Evolutionary conservation across 1,140 invertebrate species (phyloP), one percentile per base, ranked within the genome.

Genomic region (Heliothis subflexa): DNA sequence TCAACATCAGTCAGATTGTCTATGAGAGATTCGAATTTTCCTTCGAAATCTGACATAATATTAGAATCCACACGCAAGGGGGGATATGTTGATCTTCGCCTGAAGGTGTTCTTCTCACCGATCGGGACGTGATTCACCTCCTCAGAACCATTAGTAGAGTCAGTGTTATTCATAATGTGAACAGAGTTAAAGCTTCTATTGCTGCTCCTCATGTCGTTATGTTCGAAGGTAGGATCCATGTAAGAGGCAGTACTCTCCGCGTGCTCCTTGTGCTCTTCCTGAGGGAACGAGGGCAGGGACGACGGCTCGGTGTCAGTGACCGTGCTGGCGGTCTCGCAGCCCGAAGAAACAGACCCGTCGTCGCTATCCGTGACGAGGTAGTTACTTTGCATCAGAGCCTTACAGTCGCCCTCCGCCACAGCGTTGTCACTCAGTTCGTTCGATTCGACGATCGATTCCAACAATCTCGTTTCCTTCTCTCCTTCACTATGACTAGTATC

Each of bases 241-340:
- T 88, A 61, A 12, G 72, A 62, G 14, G 40, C 21, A 16, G 21
- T 61, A n/a, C 45, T 85, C 16, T 89, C 85, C 21, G 86, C 87
- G 52, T 86, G 89, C 45, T 91, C 86, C 54, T 91, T 93, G 21
- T 86, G 81, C 77, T 95, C 93, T 70, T 94, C 91, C 16, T 88
- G 87, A 1, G 86, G 87, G 78, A 91, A 89, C 28, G 92, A 94
- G 16, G 93, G 93, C 64, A 95, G 89, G 52, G 94, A 95, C 21
- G 90, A 88, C 74, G 94, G 94, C 78, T 95, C 94, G 21, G 91
- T 91, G 81, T 95, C 94, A 40, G 95, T 95, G 45, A 95, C 95
- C n/a, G 97, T 97, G 88, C 97, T 97, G n/a, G 97, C 96, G 4
- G 97, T 97, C 88, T 97, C 97, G 89, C 97, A 97, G 61, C 97